phyloP scores from a whole-genome alignment of 2,113 vertebrate species.

The Syngnathus floridae region DNA sequence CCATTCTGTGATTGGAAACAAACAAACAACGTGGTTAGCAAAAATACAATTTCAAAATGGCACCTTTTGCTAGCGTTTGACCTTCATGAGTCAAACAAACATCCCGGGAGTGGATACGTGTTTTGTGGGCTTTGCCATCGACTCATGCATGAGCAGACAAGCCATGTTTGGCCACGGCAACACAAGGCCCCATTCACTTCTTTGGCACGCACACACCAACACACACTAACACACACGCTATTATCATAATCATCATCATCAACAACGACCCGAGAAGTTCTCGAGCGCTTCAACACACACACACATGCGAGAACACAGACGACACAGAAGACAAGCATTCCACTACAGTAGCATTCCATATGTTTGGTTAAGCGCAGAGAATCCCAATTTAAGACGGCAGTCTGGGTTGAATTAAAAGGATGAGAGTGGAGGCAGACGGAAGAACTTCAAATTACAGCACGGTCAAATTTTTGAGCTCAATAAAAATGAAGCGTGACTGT shows the following conservation, averaged over 20 bases:
- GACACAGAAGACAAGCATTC: conserved; percentile 49
- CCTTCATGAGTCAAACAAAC: conserved; percentile 54
- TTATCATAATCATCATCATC: conserved; percentile 64
- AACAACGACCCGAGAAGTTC: conserved; percentile 33
- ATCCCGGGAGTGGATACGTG: conserved; percentile 56
- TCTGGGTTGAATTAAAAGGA: conserved; percentile 64
- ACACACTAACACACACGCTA: conserved; percentile 28
- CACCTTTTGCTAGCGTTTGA: conserved; percentile 40
- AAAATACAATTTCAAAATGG: conserved; percentile 18
- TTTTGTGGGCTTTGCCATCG: conserved; percentile 53
- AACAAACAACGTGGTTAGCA: conserved; percentile 34
- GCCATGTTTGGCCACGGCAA: conserved; percentile 60
- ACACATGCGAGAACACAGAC: conserved; percentile 9
- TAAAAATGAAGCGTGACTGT: neutral
- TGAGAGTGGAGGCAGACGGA: conserved; percentile 3
- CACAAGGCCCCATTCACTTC: conserved; percentile 63
- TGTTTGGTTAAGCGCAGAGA: conserved; percentile 63
- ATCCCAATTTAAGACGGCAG: conserved; percentile 58
- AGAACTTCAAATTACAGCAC: conserved; percentile 24
- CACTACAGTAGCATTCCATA: conserved; percentile 68
- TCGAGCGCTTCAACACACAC: conserved; percentile 53
- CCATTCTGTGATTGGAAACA: conserved; percentile 49
- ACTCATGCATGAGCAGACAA: conserved; percentile 67
- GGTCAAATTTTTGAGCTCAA: conserved; percentile 14
- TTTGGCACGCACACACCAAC: conserved; percentile 13